These are phyloP conservation scores for Danaus chrysippus DNA, from an alignment of 2,888 invertebrate genomes.

Conservation along the genomic window DNA sequence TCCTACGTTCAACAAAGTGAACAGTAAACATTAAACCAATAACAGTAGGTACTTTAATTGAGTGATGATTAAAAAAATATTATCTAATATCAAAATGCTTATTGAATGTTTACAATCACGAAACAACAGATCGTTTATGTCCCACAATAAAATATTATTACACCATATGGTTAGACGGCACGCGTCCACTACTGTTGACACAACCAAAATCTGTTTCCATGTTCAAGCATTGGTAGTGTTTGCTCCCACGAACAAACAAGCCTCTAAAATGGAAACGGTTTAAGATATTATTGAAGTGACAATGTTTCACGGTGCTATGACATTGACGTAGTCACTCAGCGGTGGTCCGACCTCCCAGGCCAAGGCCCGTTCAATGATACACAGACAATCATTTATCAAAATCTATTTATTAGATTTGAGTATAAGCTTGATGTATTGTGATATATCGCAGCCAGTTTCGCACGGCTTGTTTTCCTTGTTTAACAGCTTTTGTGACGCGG, in stretches of 20 bases:
- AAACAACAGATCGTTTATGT: too few species aligned
- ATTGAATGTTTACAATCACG: too few species aligned
- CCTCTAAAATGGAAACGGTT: conserved; percentile 59
- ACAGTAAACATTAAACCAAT: too few species aligned
- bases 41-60: too few species aligned
- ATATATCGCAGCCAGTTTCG: conserved; percentile 37
- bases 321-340: conserved; percentile 48
- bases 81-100: too few species aligned
- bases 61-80: too few species aligned
- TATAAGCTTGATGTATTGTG: conserved; percentile 45
- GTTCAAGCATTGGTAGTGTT: conserved; percentile 52
- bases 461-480: conserved; percentile 5
- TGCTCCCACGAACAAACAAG: conserved; percentile 55
- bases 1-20: too few species aligned
- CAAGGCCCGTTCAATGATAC: conserved; percentile 23
- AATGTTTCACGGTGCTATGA: conserved; percentile 55
- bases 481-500: conserved; percentile 10
- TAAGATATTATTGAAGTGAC: conserved; percentile 59
- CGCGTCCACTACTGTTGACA: conserved; percentile 43
- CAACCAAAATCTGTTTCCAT: conserved; percentile 53
- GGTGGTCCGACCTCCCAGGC: conserved; percentile 42
- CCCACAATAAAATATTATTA: not conserved
- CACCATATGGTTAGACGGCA: conserved; percentile 27
- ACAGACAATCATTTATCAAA: conserved; percentile 42
- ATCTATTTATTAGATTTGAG: conserved; percentile 43